Conservation (phyloP, 2,113 vertebrate genomes). For the Sphyrna mokarran region DNA sequence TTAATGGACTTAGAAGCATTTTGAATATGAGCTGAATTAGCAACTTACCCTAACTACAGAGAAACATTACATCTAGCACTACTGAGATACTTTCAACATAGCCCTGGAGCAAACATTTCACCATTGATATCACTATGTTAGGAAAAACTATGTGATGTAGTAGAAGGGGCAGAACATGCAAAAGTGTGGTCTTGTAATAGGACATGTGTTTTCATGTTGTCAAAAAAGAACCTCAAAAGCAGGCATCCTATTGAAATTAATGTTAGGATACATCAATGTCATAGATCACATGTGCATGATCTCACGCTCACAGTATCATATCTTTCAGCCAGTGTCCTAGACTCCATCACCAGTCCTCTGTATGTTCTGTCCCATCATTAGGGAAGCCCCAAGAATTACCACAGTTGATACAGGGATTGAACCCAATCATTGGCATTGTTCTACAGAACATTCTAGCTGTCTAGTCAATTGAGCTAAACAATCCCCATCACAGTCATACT, state of each 20-base stretch:
- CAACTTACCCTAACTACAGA: neutral
- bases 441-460: too few relatives aligned
- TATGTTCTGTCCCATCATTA: too few relatives aligned
- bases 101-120: neutral
- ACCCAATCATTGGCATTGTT: too few relatives aligned
- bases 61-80: neutral
- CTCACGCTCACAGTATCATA: too few relatives aligned
- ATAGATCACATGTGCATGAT: neutral
- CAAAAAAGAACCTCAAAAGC: neutral
- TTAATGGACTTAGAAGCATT: constrained; percentile 11
- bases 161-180: neutral
- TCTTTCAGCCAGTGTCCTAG: too few relatives aligned
- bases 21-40: constrained; percentile 10
- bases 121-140: neutral
- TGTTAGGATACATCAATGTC: neutral
- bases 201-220: neutral
- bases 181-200: neutral
- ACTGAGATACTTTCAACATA: neutral
- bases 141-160: neutral
- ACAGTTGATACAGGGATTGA: too few relatives aligned
- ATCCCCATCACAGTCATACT: too few relatives aligned
- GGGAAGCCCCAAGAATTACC: too few relatives aligned
- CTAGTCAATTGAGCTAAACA: too few relatives aligned
- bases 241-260: neutral
- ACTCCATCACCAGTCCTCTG: too few relatives aligned